Percentiles rank a stretch among this genome's conserved stretches.
phyloP scores from a whole-genome alignment of 1,140 invertebrate species.

The Sinonovacula constricta region DNA sequence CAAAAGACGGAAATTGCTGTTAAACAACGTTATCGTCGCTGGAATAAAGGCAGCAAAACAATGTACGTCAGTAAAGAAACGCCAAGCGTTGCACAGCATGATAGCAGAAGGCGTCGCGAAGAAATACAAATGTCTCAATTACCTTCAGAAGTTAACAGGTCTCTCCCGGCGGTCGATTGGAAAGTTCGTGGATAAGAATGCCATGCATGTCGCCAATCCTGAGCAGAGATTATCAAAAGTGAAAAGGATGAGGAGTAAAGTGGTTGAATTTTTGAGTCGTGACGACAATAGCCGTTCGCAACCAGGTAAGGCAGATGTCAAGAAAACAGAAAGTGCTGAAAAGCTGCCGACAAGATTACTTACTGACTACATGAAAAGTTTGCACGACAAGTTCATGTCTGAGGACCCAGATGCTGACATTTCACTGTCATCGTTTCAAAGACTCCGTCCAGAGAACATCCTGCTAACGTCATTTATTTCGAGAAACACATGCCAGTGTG shows the following conservation, averaged over 20 bases:
- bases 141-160: neutral
- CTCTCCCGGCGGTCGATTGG: neutral
- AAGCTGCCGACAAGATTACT: neutral
- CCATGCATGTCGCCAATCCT: neutral
- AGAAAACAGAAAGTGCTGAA: neutral
- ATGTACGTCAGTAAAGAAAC: neutral
- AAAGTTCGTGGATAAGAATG: neutral
- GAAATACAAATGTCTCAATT: slow-evolving; percentile 20
- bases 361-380: slow-evolving; percentile 30
- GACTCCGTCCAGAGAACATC: slow-evolving; percentile 21
- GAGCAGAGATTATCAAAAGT: neutral
- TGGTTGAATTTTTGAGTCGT: slow-evolving; percentile 9
- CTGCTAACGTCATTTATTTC: slow-evolving; percentile 39
- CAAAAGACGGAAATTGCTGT: slow-evolving; percentile 11
- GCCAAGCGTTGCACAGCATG: neutral
- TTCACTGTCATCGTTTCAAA: slow-evolving; percentile 19
- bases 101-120: slow-evolving; percentile 17
- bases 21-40: slow-evolving; percentile 1
- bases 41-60: slow-evolving; percentile 19
- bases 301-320: slow-evolving; percentile 23
- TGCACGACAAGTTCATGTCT: slow-evolving; percentile 16
- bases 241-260: neutral
- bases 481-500: slow-evolving; percentile 34
- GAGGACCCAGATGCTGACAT: slow-evolving; percentile 14
- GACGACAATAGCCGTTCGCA: slow-evolving; percentile 28